phyloP scores from a whole-genome alignment of 2,797 vertebrate genomes.

The Diceros bicornis region DNA sequence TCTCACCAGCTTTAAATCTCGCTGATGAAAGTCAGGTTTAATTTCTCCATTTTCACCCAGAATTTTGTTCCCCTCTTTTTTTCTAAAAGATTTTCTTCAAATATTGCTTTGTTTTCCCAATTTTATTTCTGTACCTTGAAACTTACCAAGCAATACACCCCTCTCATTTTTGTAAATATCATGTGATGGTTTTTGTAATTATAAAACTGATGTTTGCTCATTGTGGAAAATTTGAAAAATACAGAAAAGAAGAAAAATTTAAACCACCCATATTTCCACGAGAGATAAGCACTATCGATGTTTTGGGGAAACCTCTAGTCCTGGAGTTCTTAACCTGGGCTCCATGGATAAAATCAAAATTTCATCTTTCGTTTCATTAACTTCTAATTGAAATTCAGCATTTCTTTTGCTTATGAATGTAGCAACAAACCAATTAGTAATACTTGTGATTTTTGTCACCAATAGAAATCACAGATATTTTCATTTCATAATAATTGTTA shows the following conservation, averaged over 20 bases:
- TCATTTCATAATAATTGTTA: slow-evolving; percentile 27
- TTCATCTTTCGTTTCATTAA: slow-evolving; percentile 46
- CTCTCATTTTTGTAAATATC: not conserved
- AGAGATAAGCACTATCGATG: not conserved
- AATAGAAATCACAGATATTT: slow-evolving; percentile 40
- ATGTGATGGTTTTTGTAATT: slow-evolving; percentile 14
- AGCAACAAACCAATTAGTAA: not conserved
- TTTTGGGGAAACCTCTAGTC: not conserved
- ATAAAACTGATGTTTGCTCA: not conserved
- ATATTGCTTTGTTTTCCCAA: slow-evolving; percentile 41
- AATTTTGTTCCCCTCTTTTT: not conserved
- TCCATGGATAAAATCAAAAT: not conserved
- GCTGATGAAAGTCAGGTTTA: not conserved
- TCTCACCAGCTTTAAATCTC: not conserved
- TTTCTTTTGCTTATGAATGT: slow-evolving; percentile 10
- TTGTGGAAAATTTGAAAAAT: slow-evolving; percentile 24
- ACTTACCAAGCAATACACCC: not conserved
- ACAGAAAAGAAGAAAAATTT: not conserved
- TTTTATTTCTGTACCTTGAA: slow-evolving; percentile 35
- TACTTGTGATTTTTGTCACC: slow-evolving; percentile 52
- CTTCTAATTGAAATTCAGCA: slow-evolving; percentile 38
- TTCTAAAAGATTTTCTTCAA: not conserved
- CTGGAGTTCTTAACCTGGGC: not conserved
- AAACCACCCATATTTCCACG: not conserved
- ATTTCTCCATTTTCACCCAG: not conserved